Percentiles rank a stretch among this genome's conserved stretches.
These are phyloP conservation scores for Tenualosa thibaudeaui DNA, from an alignment of 2,797 vertebrate genomes.

Conservation along the genomic window DNA sequence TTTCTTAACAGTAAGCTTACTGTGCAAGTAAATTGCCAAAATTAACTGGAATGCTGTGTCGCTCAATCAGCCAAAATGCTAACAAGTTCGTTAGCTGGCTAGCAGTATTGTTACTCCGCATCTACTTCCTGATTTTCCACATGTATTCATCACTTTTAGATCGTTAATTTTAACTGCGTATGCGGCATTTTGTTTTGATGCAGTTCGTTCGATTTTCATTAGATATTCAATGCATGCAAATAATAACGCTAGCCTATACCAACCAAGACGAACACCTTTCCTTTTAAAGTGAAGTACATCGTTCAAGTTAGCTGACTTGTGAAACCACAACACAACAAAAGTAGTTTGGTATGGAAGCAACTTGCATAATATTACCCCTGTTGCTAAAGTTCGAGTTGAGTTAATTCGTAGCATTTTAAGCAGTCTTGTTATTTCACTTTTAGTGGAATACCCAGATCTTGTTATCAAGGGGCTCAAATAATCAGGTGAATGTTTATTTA, in stretches of 20 bases:
- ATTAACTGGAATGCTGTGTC: background rate
- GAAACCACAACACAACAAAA: background rate
- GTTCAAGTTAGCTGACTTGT: background rate
- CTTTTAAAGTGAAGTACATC: background rate
- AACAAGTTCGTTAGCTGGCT: slow-evolving; percentile 23
- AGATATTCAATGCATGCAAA: background rate
- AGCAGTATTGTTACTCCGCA: background rate
- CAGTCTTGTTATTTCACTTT: background rate
- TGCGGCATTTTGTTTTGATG: background rate
- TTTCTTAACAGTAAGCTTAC: background rate
- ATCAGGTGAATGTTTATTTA: background rate
- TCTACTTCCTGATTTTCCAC: background rate
- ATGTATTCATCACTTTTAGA: background rate
- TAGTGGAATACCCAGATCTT: too few relatives aligned
- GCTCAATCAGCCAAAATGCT: background rate
- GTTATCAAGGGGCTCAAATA: background rate
- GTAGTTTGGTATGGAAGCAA: too few relatives aligned
- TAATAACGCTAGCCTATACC: background rate
- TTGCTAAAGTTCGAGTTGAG: background rate
- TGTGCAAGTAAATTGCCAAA: background rate
- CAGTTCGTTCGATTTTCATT: background rate
- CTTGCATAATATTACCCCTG: background rate
- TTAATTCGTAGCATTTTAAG: background rate
- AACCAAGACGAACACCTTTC: background rate
- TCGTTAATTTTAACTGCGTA: background rate